Evolutionary conservation across 2,888 invertebrate species (phyloP).

Genomic region (Lasioglossum oenotherae): DNA sequence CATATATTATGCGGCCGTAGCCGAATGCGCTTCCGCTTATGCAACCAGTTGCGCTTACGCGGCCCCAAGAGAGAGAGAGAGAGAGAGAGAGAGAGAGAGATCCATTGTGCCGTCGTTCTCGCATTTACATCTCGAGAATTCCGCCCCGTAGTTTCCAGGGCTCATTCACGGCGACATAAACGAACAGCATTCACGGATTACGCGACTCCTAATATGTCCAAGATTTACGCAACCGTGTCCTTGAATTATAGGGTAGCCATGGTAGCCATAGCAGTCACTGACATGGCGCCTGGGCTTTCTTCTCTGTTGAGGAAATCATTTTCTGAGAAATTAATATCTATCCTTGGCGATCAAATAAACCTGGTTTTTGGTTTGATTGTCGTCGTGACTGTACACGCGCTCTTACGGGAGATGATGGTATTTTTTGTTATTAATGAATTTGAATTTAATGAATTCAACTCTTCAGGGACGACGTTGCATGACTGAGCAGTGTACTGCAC

Average conservation of each 20-base stretch:
- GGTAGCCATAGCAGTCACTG: background rate
- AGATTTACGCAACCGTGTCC: conserved; percentile 45
- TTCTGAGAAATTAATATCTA: background rate
- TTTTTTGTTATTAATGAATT: too few relatives aligned
- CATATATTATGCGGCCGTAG: conserved; percentile 60
- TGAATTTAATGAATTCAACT: too few relatives aligned
- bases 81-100: conserved; percentile 1
- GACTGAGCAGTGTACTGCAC: too few relatives aligned
- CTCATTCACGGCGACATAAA: conserved; percentile 65
- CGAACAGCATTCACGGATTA: conserved; percentile 60
- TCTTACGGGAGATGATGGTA: too few relatives aligned
- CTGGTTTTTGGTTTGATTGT: too few relatives aligned
- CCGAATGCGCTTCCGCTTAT: conserved; percentile 73
- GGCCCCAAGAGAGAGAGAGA: conserved; percentile 4
- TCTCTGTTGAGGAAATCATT: background rate
- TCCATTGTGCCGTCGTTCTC: conserved; percentile 66
- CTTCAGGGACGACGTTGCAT: too few relatives aligned
- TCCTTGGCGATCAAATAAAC: background rate
- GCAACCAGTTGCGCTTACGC: conserved; percentile 66
- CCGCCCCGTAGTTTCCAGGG: conserved; percentile 46
- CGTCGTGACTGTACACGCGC: too few relatives aligned
- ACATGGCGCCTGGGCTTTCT: background rate
- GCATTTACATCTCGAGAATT: conserved; percentile 68
- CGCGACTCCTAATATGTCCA: conserved; percentile 58
- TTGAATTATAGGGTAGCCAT: conserved; percentile 32